Evolutionary conservation across 1,140 invertebrate species (phyloP), one percentile per base, ranked within the genome.

Genomic region (Plectrocnemia conspersa): DNA sequence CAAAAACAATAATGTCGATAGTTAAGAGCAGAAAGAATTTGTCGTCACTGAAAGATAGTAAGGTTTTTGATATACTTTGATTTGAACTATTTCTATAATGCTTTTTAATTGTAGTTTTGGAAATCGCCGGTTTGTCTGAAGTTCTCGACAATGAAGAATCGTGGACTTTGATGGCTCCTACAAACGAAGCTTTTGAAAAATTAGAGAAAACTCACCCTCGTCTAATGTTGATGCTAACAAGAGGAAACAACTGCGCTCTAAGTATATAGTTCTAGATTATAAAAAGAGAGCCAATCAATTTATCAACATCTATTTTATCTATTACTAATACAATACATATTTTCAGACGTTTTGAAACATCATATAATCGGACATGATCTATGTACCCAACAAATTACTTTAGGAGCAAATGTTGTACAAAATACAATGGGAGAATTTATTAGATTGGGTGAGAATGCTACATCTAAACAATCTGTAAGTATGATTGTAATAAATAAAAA

Each of bases 101-200:
- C 5, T 2, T 2, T 3, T 33, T 44, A 36, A 15, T 49, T 59
- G 2, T 29, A 59, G 58, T 52, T 2, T 23, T 59, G 33, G 35
- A 59, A 35, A 47, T 32, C 3, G 52, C 41, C 11, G 58, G 47
- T 22, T 22, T 59, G 1, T 21, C 22, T 5, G 35, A 50, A 10
- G 32, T 19, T 16, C 10, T 56, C 10, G 23, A 47, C 13, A 25
- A 21, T 1, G 24, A 52, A 25, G 57, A 59, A 24, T 47, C 44
- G 33, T 59, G 58, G 58, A 61, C 59, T 7, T 15, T 61, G 3
- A 49, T 61, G n/a, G 59, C 50, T 7, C 59, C 59, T 0, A 52
- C 44, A 9, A 61, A 61, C 35, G 45, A 53, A 32, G 59, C 55
- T 15, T 61, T 61, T 23, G 46, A 57, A 3, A 53, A 52, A 29